Evolutionary conservation across 2,888 invertebrate species (phyloP).

Genomic region (Merodon equestris): DNA sequence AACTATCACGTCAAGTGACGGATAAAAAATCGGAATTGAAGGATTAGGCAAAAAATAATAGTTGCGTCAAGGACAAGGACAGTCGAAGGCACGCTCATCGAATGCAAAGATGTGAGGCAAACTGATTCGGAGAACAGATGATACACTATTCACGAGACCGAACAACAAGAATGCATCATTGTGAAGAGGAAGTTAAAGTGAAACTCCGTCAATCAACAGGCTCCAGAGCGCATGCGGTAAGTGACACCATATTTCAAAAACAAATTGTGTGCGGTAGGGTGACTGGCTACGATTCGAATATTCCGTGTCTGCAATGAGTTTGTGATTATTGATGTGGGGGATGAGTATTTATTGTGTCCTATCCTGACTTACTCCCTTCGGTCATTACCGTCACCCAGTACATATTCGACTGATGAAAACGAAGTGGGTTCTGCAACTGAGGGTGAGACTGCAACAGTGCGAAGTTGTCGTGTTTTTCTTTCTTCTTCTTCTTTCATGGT

Average conservation of each 20-base stretch:
- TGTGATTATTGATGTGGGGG: constrained; percentile 8
- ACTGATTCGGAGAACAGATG: constrained; percentile 43
- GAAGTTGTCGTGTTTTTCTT: too few relatives aligned
- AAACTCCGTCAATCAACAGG: constrained; percentile 47
- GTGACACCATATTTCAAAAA: constrained; percentile 57
- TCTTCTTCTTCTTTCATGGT: background rate
- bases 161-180: constrained; percentile 43
- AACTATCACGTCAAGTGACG: constrained; percentile 26
- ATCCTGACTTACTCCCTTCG: constrained; percentile 18
- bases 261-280: constrained; percentile 44
- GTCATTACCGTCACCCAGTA: constrained; percentile 20
- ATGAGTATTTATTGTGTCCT: constrained; percentile 40
- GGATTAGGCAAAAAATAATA: background rate
- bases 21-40: constrained; percentile 24
- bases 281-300: constrained; percentile 15
- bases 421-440: background rate
- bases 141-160: constrained; percentile 12
- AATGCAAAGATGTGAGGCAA: constrained; percentile 30
- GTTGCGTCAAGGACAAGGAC: too few relatives aligned
- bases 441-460: constrained; percentile 32
- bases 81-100: constrained; percentile 38
- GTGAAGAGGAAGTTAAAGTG: constrained; percentile 13
- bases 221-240: constrained; percentile 60
- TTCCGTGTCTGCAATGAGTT: constrained; percentile 7
- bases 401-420: constrained; percentile 24